Evolutionary conservation across 2,113 vertebrate species (phyloP), one percentile per base, ranked within the genome.

Genomic region (Podarcis muralis): DNA sequence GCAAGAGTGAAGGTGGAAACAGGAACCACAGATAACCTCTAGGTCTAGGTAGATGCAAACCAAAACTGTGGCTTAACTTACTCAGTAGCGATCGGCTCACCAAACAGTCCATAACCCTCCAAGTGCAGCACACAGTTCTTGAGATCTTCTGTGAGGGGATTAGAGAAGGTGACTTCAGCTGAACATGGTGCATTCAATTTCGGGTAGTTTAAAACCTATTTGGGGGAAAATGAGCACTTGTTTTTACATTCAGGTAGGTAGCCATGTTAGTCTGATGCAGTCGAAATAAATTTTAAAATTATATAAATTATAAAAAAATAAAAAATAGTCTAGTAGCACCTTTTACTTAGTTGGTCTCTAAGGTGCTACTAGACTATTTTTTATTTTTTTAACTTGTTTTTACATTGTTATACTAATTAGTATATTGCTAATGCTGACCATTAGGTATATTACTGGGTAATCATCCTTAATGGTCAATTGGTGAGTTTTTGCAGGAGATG

Each of bases 101-200:
- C 94, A 92, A 96, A 94, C 82, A 96, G 91, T 72, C 94, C 94
- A n/a, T 92, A 94, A 35, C 95, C 94, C 91, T 96, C 94, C 85
- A 96, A 89, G 0, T 90, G 92, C 92, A 96, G 93, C 35, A 94
- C 78, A 0, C 94, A 95, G 66, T 94, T 95, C 78, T 93, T 95
- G 90, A 95, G 94, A 7, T 94, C 94, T 92, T 96, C 94, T 76
- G 93, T 94, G 68, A 95, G 94, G 59, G 93, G 95, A 74, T 95
- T 96, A 79, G 94, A 94, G 92, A 96, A 96, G 37, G 93, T 95
- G 69, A 95, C 94, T 84, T 96, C 95, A 87, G 92, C 93, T 59
- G 91, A 93, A 83, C 94, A 96, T 7, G 92, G 92, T 69, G 90
- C 81, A 85, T 95, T 94, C 82, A 96, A 40, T 76, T 82, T 91